A percentile compares a stretch with the other conserved stretches of the same genome.
Evolutionary conservation across 2,888 invertebrate genomes (phyloP).

Genomic region (Xanthorhoe spadicearia): DNA sequence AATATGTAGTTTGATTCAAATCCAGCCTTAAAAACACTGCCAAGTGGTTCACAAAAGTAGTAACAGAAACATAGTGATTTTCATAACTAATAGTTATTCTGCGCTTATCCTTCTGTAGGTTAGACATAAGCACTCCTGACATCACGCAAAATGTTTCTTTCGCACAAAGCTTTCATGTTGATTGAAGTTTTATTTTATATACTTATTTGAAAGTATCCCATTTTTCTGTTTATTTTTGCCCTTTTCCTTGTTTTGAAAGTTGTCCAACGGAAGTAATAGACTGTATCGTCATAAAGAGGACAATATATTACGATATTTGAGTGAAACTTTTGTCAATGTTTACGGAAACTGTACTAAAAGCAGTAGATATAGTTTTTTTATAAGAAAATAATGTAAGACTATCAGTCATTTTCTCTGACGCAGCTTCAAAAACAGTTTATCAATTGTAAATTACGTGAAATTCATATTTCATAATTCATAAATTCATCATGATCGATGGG

Average conservation of each 20-base stretch:
- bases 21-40: neutral
- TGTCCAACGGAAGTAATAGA: neutral
- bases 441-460: no score
- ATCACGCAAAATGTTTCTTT: conserved; percentile 35
- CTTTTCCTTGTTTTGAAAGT: conserved; percentile 16
- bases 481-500: no score
- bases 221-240: conserved; percentile 2
- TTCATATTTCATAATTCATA: no score
- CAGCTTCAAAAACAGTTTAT: no score
- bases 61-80: neutral
- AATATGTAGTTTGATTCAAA: no score
- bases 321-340: neutral
- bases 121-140: conserved; percentile 41
- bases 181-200: conserved; percentile 55
- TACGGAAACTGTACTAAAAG: neutral
- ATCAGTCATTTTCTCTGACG: no score
- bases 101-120: conserved; percentile 26
- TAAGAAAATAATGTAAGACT: no score
- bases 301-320: neutral
- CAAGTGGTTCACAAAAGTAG: neutral
- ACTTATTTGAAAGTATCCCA: conserved; percentile 5
- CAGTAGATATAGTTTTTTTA: neutral
- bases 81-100: neutral
- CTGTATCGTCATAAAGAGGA: neutral
- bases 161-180: conserved; percentile 59